Evolutionary conservation across 92 coral and sea anemone genomes (phyloP).

Genomic region (Virgularia gustaviana): DNA sequence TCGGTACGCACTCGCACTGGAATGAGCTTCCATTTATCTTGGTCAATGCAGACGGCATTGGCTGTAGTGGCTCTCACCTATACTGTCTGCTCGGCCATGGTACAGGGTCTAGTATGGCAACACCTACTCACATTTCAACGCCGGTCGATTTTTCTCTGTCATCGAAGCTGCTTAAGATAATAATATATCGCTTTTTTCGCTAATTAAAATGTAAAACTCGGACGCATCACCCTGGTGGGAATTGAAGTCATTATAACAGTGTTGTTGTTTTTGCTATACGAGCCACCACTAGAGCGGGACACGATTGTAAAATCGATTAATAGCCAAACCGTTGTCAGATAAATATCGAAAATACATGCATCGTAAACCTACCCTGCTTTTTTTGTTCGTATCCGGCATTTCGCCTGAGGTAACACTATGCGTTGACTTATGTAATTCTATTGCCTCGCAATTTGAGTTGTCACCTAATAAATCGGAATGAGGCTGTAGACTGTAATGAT

Average conservation of each 20-base stretch:
- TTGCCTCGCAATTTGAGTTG: too few relatives aligned
- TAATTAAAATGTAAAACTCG: constrained; percentile 30
- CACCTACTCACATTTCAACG: too few relatives aligned
- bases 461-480: too few relatives aligned
- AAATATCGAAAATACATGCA: background rate
- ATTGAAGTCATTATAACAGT: background rate
- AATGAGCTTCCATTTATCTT: background rate
- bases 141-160: constrained; percentile 21
- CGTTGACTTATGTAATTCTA: too few relatives aligned
- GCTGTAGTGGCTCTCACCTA: background rate
- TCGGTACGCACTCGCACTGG: background rate
- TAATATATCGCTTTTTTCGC: constrained; percentile 2
- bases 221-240: background rate
- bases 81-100: background rate
- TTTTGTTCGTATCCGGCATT: too few relatives aligned
- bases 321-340: background rate
- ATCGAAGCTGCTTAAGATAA: constrained; percentile 15
- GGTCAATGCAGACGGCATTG: background rate
- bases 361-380: too few relatives aligned
- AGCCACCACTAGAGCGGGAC: background rate
- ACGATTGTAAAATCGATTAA: background rate
- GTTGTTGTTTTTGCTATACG: background rate
- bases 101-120: constrained; percentile 6
- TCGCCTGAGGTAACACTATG: too few relatives aligned
- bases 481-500: too few relatives aligned